phyloP scores from a whole-genome alignment of 2,888 invertebrate species.

The Catocala nupta region DNA sequence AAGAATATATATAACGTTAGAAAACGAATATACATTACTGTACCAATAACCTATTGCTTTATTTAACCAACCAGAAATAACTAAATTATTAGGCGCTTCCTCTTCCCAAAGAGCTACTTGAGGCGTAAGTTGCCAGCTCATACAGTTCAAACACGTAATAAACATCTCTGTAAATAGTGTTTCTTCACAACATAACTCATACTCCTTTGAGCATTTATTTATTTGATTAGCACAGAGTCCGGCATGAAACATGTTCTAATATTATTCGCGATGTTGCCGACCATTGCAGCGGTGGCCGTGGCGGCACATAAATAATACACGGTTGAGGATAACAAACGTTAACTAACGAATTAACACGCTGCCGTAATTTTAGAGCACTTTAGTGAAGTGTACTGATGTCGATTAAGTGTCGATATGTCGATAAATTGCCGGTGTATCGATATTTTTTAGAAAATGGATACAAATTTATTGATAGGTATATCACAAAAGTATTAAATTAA shows the following conservation, averaged over 20 bases:
- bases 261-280: slow-evolving; percentile 16
- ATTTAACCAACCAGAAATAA: neutral
- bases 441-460: no score
- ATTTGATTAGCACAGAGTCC: slow-evolving; percentile 31
- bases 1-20: no score
- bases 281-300: neutral
- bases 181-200: slow-evolving; percentile 11
- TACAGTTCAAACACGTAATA: slow-evolving; percentile 4
- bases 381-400: no score
- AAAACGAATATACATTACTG: no score
- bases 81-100: neutral
- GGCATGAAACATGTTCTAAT: slow-evolving; percentile 26
- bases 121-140: slow-evolving; percentile 8
- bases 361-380: no score
- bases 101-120: neutral
- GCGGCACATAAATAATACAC: slow-evolving; percentile 41
- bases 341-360: slow-evolving; percentile 15
- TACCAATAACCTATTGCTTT: no score
- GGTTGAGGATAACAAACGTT: slow-evolving; percentile 32
- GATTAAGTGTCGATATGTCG: no score
- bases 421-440: no score
- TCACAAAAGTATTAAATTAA: no score
- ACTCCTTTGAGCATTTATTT: slow-evolving; percentile 39
- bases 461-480: no score
- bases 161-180: slow-evolving; percentile 10